Evolutionary conservation across 2,888 invertebrate genomes (phyloP).

Genomic region (Phortica magna): DNA sequence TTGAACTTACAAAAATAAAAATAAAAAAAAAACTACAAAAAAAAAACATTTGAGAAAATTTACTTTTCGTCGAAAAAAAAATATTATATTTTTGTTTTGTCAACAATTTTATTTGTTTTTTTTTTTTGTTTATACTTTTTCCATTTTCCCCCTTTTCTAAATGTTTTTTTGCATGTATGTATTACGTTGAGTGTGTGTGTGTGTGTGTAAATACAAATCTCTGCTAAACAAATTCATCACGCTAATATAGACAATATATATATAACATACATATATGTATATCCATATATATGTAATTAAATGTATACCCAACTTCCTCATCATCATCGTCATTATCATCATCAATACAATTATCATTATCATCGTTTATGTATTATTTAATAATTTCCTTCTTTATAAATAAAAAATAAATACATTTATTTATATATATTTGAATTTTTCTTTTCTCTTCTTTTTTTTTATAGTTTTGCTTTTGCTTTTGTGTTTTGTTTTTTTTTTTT

Average conservation of each 20-base stretch:
- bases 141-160: no score
- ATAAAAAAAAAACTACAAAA: background rate
- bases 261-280: conserved; percentile 26
- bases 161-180: no score
- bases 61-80: background rate
- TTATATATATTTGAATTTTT: conserved; percentile 58
- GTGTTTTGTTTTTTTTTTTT: conserved; percentile 37
- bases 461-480: conserved; percentile 48
- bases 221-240: conserved; percentile 29
- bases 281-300: conserved; percentile 25
- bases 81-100: background rate
- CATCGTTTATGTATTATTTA: conserved; percentile 57
- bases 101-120: background rate
- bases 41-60: background rate
- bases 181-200: conserved; percentile 46
- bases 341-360: background rate
- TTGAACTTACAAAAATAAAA: background rate
- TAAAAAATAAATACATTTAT: conserved; percentile 44
- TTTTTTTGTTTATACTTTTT: conserved; percentile 42
- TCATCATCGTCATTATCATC: conserved; percentile 17
- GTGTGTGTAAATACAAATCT: conserved; percentile 59
- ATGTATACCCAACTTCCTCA: conserved; percentile 27
- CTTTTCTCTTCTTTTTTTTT: conserved; percentile 52
- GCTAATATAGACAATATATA: conserved; percentile 35
- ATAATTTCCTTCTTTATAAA: conserved; percentile 64